These are phyloP conservation scores for Cryptophagus acutangulus DNA, from an alignment of 2,888 invertebrate species.

Conservation along the genomic window DNA sequence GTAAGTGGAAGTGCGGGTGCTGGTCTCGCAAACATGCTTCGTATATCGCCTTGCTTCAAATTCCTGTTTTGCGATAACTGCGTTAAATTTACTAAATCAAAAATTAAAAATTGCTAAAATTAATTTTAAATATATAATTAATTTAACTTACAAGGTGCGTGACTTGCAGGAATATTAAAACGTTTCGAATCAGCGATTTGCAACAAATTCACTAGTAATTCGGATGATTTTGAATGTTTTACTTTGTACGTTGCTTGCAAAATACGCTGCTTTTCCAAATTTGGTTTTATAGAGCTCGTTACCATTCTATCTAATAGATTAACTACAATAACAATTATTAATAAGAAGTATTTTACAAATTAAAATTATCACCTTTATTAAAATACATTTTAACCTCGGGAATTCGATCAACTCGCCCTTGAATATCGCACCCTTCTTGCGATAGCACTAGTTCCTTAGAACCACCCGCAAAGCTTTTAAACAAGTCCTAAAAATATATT, in stretches of 20 bases:
- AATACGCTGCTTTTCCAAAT: conserved; percentile 49
- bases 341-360: no score
- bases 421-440: no score
- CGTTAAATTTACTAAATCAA: conserved; percentile 6
- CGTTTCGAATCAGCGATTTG: conserved; percentile 51
- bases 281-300: no score
- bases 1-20: background rate
- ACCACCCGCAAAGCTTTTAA: conserved; percentile 23
- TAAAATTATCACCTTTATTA: conserved; percentile 26
- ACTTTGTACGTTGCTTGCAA: conserved; percentile 49
- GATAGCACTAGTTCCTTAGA: conserved; percentile 19
- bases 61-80: conserved; percentile 30
- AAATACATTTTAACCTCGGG: conserved; percentile 23
- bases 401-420: conserved; percentile 36
- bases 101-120: conserved; percentile 1
- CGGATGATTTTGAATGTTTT: conserved; percentile 49
- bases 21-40: conserved; percentile 53
- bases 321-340: background rate
- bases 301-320: background rate
- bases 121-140: conserved; percentile 6
- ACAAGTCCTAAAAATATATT: no score
- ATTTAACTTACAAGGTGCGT: no score
- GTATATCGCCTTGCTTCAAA: conserved; percentile 53
- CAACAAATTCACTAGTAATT: conserved; percentile 49
- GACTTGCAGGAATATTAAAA: conserved; percentile 48